phyloP scores from a whole-genome alignment of 2,888 invertebrate genomes.

The Hyles lineata region DNA sequence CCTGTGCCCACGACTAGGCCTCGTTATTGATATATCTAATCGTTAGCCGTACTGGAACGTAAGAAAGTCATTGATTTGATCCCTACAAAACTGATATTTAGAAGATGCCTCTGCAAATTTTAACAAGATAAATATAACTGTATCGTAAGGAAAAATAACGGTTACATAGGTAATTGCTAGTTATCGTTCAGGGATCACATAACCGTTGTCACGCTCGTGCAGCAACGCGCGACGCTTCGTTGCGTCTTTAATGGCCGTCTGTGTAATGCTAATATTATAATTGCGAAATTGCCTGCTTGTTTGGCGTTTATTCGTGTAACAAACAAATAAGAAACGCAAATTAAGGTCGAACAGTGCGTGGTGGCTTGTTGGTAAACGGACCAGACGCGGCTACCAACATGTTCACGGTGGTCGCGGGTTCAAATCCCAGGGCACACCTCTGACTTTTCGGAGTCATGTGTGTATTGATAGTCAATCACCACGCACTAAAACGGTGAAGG shows the following conservation, averaged over 20 bases:
- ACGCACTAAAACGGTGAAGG: no score
- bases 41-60: no score
- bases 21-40: no score
- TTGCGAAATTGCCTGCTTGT: neutral
- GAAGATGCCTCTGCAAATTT: no score
- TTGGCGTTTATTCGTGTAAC: neutral
- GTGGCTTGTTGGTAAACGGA: no score
- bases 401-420: no score
- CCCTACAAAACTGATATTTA: neutral
- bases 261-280: slow-evolving; percentile 32
- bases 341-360: neutral
- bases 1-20: no score
- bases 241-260: slow-evolving; percentile 33
- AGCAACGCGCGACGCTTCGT: slow-evolving; percentile 27
- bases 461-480: no score
- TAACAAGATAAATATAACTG: neutral
- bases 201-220: slow-evolving; percentile 29
- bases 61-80: no score
- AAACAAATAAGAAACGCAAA: neutral
- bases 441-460: no score
- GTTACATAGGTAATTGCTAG: neutral
- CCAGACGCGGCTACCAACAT: no score
- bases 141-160: neutral
- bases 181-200: slow-evolving; percentile 11
- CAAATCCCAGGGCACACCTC: no score